Evolutionary conservation across 2,797 vertebrate species (phyloP), one percentile per base, ranked within the genome.

Genomic region (Myotis findleyi): DNA sequence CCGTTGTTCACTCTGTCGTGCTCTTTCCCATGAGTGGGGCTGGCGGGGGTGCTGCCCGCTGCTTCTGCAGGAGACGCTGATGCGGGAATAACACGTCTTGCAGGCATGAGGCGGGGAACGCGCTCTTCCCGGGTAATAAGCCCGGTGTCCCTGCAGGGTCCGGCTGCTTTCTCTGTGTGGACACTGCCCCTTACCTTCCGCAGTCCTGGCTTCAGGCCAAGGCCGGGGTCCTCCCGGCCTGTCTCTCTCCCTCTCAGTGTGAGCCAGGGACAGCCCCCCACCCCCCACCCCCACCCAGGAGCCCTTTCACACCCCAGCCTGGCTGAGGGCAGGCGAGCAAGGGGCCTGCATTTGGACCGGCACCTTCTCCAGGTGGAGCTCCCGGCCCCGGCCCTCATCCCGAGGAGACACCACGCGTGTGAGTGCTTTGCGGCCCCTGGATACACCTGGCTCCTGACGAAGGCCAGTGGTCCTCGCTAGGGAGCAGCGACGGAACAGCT

Each of bases 351-450:
- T 18, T 8, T 57, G 62, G 89, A 25, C 10, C 11, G 0, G 2
- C 16, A 12, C 21, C 33, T 36, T 16, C 53, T 82, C 47, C 38
- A 57, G 30, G 16, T 9, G 49, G 33, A 12, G 21, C 57, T 20
- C 21, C 68, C 0, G 3, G 33, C 0, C 71, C 44, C 27, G 9
- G 3, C 5, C n/a, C n/a, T 6, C 18, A 25, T 6, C 33, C 49
- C 0, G 0, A 33, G 47, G 23, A 23, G 85, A 73, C 6, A 1
- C 27, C 33, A 12, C 1, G 1, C 16, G 5, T 5, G 6, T n/a
- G 80, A 23, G 33, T 17, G 14, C 41, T 83, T 3, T 3, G 3
- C 10, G 62, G 20, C 18, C 75, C 47, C 62, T 12, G 55, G 36
- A 17, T 9, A 53, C 49, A 25, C 6, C 3, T 12, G 51, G 20